phyloP scores from a whole-genome alignment of 2,113 vertebrate genomes.

The Terrapene triunguis region DNA sequence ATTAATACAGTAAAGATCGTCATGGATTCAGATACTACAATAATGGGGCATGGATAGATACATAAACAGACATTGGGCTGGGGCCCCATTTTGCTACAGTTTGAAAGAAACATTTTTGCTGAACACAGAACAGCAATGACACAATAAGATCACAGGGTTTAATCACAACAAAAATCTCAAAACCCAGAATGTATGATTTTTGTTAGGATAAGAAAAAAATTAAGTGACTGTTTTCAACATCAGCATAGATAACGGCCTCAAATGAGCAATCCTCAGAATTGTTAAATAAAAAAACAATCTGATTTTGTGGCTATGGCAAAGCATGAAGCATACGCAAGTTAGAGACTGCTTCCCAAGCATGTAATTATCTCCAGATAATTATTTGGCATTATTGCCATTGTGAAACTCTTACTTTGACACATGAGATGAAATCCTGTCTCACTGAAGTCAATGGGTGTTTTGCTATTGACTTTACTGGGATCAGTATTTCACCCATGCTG shows the following conservation, averaged over 20 bases:
- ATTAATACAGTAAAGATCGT: not conserved
- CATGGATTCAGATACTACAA: not conserved
- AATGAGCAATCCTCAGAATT: not conserved
- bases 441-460: not conserved
- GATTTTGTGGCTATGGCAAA: not conserved
- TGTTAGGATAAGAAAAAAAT: not conserved
- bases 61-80: not conserved
- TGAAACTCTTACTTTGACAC: not conserved
- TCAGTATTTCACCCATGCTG: not conserved
- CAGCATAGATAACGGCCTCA: not conserved
- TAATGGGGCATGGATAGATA: not conserved
- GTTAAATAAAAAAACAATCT: not conserved
- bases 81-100: not conserved
- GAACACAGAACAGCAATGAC: not conserved
- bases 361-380: not conserved
- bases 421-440: not conserved
- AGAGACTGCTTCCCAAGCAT: not conserved
- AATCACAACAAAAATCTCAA: not conserved
- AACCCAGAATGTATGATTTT: not conserved
- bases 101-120: not conserved
- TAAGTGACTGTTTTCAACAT: not conserved
- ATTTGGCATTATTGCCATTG: not conserved
- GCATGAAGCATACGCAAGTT: not conserved
- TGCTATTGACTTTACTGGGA: not conserved
- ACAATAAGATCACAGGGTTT: not conserved